phyloP scores from a whole-genome alignment of 2,113 vertebrate species.

The Promerops cafer region DNA sequence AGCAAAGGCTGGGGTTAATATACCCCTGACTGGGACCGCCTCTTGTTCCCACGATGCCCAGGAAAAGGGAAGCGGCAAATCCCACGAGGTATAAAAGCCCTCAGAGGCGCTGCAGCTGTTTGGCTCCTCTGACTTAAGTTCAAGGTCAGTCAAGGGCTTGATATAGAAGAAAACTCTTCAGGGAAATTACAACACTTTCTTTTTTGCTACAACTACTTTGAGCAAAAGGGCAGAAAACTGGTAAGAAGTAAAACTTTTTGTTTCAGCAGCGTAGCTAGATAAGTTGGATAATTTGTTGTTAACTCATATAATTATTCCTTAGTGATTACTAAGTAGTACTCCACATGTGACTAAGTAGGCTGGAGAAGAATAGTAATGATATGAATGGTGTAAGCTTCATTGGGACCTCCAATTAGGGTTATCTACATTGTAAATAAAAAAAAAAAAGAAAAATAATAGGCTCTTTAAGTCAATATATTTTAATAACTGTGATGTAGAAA shows the following conservation, averaged over 20 bases:
- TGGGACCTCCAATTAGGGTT: neutral
- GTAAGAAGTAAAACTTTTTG: too few species aligned
- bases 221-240: accelerated
- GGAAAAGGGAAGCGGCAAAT: neutral
- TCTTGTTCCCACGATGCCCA: accelerated
- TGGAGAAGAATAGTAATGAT: neutral
- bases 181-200: accelerated
- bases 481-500: too few species aligned
- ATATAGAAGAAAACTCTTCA: neutral
- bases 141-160: neutral
- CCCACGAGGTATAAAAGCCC: neutral
- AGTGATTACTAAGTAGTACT: neutral
- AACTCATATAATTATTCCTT: neutral
- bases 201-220: neutral
- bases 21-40: accelerated
- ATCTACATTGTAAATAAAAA: too few species aligned
- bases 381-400: neutral
- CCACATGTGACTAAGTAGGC: neutral
- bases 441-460: neutral
- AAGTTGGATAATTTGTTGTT: neutral
- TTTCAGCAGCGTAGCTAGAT: accelerated
- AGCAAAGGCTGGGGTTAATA: neutral
- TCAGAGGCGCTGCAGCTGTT: accelerated
- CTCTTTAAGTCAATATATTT: too few species aligned
- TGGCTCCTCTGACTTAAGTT: neutral